Evolutionary conservation across 1,140 invertebrate species (phyloP).

Genomic region (Muscidifurax raptorellus): DNA sequence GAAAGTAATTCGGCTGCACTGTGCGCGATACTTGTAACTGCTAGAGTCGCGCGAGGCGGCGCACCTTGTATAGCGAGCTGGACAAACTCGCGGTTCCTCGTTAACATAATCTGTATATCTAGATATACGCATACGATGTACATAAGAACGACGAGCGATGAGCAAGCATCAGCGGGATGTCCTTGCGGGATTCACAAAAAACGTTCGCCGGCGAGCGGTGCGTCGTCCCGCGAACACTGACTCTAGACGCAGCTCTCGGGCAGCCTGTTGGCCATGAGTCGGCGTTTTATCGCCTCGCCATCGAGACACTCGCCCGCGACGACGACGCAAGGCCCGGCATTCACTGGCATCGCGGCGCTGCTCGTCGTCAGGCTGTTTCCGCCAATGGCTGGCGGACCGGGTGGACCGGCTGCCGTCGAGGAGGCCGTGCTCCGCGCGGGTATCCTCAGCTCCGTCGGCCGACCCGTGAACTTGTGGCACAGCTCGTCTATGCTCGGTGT

Average conservation of each 20-base stretch:
- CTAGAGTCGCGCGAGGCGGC: too few species aligned
- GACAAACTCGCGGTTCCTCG: too few species aligned
- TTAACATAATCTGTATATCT: too few species aligned
- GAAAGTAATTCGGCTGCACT: too few species aligned
- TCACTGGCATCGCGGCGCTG: slow-evolving; percentile 5
- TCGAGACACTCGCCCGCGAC: slow-evolving; percentile 72
- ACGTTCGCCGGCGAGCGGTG: not conserved
- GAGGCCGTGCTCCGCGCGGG: slow-evolving; percentile 67
- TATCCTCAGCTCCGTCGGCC: slow-evolving; percentile 72
- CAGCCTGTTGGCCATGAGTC: slow-evolving; percentile 83
- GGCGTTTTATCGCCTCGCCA: slow-evolving; percentile 84
- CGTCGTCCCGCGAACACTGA: not conserved
- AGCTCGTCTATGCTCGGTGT: slow-evolving; percentile 74
- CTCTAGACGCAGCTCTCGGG: slow-evolving; percentile 85
- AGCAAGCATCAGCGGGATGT: not conserved
- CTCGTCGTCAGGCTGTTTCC: not conserved
- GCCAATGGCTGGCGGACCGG: slow-evolving; percentile 58
- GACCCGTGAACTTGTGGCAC: slow-evolving; percentile 70
- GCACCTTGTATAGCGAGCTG: too few species aligned
- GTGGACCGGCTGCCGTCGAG: slow-evolving; percentile 49
- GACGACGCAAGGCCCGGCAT: slow-evolving; percentile 64
- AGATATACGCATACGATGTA: not conserved
- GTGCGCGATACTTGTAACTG: too few species aligned
- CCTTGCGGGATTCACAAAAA: not conserved
- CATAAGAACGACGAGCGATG: not conserved